Percentiles rank a stretch among this genome's conserved stretches.
Evolutionary conservation across 2,888 invertebrate genomes (phyloP).

Genomic region (Meganola albula): DNA sequence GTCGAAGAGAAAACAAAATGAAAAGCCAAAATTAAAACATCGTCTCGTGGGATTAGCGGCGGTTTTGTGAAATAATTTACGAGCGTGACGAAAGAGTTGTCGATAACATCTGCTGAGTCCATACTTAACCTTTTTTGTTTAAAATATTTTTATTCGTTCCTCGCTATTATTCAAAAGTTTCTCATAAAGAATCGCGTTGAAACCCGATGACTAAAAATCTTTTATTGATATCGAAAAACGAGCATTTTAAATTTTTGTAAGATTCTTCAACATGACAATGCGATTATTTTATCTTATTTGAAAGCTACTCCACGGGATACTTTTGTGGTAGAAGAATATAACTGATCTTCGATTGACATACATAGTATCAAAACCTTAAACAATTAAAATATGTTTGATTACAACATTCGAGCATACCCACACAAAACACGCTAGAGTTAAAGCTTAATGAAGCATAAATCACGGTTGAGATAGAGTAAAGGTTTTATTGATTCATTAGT

Average conservation of each 20-base stretch:
- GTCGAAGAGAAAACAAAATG: constrained; percentile 52
- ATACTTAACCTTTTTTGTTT: constrained; percentile 73
- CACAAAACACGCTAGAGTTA: constrained; percentile 23
- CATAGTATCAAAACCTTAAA: constrained; percentile 32
- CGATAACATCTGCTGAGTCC: constrained; percentile 71
- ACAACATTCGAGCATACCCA: too few relatives aligned
- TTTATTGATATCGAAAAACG: constrained; percentile 69
- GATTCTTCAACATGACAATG: constrained; percentile 43
- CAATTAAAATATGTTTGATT: constrained; percentile 15
- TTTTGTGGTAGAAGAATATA: constrained; percentile 31
- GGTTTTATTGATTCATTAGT: constrained; percentile 40
- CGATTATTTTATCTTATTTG: constrained; percentile 53
- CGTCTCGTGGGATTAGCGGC: constrained; percentile 68
- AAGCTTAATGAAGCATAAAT: constrained; percentile 37
- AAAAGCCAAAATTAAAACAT: constrained; percentile 72
- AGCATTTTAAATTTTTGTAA: constrained; percentile 52
- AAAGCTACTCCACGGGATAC: constrained; percentile 23
- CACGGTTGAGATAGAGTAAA: constrained; percentile 30
- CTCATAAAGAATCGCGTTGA: constrained; percentile 67
- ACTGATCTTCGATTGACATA: constrained; percentile 11
- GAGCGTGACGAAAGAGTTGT: constrained; percentile 74
- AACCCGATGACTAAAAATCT: constrained; percentile 55
- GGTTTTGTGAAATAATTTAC: constrained; percentile 75
- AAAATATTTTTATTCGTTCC: constrained; percentile 58
- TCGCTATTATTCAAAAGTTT: constrained; percentile 71